These are phyloP conservation scores for Ceyx margarethae DNA, from an alignment of 2,113 vertebrate genomes.

Conservation along the genomic window DNA sequence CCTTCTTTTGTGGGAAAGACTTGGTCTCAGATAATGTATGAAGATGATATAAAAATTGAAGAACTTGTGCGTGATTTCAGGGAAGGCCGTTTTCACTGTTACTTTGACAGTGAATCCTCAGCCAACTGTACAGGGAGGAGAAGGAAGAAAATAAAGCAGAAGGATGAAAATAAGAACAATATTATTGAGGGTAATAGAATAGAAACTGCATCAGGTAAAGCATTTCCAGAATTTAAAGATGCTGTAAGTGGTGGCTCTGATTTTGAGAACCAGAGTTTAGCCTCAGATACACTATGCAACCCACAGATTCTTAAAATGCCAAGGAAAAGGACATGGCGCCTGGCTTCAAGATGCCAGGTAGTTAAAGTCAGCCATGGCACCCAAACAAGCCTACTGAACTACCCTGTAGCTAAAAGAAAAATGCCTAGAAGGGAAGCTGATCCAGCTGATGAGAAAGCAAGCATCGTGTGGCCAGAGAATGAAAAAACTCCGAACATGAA, in stretches of 20 bases:
- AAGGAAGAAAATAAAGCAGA: constrained; percentile 44
- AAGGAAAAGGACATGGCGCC: constrained; percentile 69
- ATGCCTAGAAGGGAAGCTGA: constrained; percentile 38
- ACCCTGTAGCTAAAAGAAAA: constrained; percentile 76
- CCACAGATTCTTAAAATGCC: constrained; percentile 51
- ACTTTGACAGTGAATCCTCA: constrained; percentile 83
- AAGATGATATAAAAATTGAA: constrained; percentile 86
- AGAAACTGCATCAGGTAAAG: constrained; percentile 22
- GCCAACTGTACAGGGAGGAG: constrained; percentile 70
- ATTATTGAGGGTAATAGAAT: not conserved
- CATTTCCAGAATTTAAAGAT: constrained; percentile 65
- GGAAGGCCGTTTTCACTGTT: constrained; percentile 80
- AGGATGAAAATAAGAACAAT: not conserved
- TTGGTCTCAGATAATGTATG: constrained; percentile 84
- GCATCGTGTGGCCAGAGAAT: constrained; percentile 16
- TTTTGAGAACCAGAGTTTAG: constrained; percentile 33
- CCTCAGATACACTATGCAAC: constrained; percentile 42
- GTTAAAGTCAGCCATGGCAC: constrained; percentile 87
- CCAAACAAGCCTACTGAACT: constrained; percentile 77
- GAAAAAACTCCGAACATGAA: constrained; percentile 78
- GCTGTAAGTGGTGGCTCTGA: constrained; percentile 37
- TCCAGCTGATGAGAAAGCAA: constrained; percentile 25
- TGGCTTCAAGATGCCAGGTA: constrained; percentile 86
- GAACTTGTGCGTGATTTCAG: constrained; percentile 84
- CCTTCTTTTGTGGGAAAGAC: constrained; percentile 88